These are phyloP conservation scores for Sebastolobus alascanus DNA, from an alignment of 2,797 vertebrate genomes.

Conservation along the genomic window DNA sequence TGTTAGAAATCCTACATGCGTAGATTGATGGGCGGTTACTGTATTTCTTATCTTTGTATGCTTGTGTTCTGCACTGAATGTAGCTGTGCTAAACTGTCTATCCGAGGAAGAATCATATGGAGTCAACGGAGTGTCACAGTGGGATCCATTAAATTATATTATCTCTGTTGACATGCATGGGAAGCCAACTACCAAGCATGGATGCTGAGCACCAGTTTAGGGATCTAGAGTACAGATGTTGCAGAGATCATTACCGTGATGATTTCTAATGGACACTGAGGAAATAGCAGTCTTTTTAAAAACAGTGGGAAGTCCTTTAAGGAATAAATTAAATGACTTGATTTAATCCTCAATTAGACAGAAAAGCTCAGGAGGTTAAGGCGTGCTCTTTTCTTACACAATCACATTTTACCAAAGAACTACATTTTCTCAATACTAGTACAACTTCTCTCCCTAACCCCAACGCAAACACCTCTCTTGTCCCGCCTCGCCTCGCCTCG, in stretches of 20 bases:
- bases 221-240: slow-evolving; percentile 8
- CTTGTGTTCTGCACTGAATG: slow-evolving; percentile 9
- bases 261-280: slow-evolving; percentile 4
- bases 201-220: slow-evolving; percentile 20
- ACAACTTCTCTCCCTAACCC: slow-evolving; percentile 12
- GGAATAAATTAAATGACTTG: slow-evolving; percentile 7
- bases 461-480: slow-evolving; percentile 31
- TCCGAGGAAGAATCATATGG: background rate
- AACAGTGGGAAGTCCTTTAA: slow-evolving; percentile 5
- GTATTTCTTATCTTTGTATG: slow-evolving; percentile 4
- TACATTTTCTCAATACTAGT: background rate
- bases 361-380: slow-evolving; percentile 2
- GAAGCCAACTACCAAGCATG: slow-evolving; percentile 4
- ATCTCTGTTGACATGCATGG: slow-evolving; percentile 14
- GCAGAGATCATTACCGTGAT: slow-evolving; percentile 3
- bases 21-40: slow-evolving; percentile 1
- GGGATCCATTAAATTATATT: slow-evolving; percentile 17
- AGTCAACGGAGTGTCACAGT: slow-evolving; percentile 10
- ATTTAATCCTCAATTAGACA: slow-evolving; percentile 36
- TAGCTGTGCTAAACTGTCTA: background rate
- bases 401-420: background rate
- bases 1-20: slow-evolving; percentile 9
- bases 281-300: slow-evolving; percentile 5
- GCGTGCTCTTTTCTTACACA: background rate
- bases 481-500: slow-evolving; percentile 64